Percentiles rank a stretch among this genome's conserved stretches.
These are phyloP conservation scores for Tichodroma muraria DNA, from an alignment of 2,113 vertebrate genomes.

Conservation along the genomic window DNA sequence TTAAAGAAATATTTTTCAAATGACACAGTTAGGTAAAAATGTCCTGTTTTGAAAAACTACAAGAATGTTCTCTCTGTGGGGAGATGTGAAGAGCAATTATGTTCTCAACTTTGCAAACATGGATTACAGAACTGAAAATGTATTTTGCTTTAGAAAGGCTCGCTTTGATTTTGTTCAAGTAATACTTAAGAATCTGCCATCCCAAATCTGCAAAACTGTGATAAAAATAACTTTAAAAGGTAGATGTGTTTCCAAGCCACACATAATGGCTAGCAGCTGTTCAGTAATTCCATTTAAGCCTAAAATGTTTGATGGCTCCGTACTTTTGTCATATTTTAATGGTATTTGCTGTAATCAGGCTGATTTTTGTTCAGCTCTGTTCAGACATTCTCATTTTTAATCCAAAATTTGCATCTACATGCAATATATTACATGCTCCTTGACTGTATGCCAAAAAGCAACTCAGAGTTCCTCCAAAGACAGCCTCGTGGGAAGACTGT, in stretches of 20 bases:
- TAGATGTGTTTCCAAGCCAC: not conserved
- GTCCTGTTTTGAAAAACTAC: conserved; percentile 15
- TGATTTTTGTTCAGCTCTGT: not conserved
- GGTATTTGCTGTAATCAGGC: not conserved
- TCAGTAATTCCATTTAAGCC: not conserved
- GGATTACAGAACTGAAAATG: not conserved
- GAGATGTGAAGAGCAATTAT: conserved; percentile 7
- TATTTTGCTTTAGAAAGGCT: not conserved
- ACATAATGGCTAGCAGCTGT: not conserved
- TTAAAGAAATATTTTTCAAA: conserved; percentile 38
- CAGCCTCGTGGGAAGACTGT: not conserved
- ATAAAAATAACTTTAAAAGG: not conserved
- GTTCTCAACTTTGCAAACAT: not conserved
- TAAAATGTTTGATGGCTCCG: not conserved
- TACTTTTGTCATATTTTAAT: not conserved
- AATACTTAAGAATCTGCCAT: not conserved
- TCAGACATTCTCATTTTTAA: not conserved
- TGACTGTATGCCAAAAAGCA: not conserved
- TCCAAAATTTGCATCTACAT: not conserved
- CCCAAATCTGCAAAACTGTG: not conserved
- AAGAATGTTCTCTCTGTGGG: not conserved
- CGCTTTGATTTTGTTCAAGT: not conserved
- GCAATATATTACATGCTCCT: not conserved
- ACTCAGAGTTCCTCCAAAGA: not conserved
- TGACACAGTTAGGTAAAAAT: conserved; percentile 8